Percentiles rank a stretch among this genome's conserved stretches.
These are phyloP conservation scores for Apodemus speciosus DNA, from an alignment of 2,113 vertebrate genomes.

Conservation along the genomic window DNA sequence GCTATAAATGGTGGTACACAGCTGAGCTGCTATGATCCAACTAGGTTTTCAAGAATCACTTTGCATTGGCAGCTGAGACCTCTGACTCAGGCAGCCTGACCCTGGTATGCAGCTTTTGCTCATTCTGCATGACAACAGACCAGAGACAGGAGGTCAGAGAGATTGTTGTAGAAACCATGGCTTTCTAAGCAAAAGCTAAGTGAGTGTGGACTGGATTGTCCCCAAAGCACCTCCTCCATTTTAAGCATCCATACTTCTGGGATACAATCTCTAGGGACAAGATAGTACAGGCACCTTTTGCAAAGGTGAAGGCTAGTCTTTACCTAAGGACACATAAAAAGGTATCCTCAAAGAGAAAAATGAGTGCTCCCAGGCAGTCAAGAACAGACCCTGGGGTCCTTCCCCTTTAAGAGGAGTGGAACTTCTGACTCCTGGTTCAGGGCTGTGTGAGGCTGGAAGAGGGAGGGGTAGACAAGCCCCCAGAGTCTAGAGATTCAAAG, in stretches of 20 bases:
- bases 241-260: not conserved
- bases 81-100: not conserved
- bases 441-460: not conserved
- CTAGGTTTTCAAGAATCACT: not conserved
- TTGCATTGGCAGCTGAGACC: not conserved
- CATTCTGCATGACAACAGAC: not conserved
- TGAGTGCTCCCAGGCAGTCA: accelerated
- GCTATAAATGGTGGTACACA: not conserved
- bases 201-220: not conserved
- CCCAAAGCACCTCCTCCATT: not conserved
- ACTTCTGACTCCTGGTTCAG: conserved; percentile 25
- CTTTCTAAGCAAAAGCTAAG: not conserved
- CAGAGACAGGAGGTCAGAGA: not conserved
- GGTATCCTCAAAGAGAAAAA: not conserved
- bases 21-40: not conserved
- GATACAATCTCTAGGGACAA: not conserved
- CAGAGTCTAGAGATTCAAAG: conserved; percentile 63
- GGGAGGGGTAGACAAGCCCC: conserved; percentile 47
- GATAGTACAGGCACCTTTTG: not conserved
- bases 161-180: not conserved
- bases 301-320: not conserved
- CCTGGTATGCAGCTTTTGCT: not conserved
- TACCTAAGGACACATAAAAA: not conserved
- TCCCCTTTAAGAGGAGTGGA: conserved; percentile 66
- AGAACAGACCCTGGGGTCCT: not conserved